Evolutionary conservation across 2,113 vertebrate species (phyloP).

Genomic region (Alethe diademata): DNA sequence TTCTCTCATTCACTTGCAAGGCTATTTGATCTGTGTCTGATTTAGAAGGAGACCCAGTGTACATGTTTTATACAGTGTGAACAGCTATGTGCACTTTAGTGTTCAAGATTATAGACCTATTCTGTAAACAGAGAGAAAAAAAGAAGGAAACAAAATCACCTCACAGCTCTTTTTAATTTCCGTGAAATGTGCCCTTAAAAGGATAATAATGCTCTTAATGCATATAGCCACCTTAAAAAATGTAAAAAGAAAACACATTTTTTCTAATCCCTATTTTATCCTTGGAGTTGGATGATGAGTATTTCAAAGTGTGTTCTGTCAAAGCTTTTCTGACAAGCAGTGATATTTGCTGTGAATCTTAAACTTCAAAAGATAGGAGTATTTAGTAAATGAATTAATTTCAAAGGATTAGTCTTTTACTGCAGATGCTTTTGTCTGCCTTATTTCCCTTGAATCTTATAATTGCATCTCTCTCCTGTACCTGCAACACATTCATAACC

Average conservation of each 20-base stretch:
- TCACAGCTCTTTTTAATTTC: not conserved
- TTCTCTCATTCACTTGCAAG: not conserved
- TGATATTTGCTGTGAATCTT: conserved; percentile 19
- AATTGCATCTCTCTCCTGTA: conserved; percentile 8
- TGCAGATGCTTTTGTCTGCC: not conserved
- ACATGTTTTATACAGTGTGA: not conserved
- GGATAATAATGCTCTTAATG: not conserved
- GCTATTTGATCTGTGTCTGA: not conserved
- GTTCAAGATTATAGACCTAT: not conserved
- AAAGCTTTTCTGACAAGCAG: not conserved
- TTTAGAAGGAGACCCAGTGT: not conserved
- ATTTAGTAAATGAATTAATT: conserved; percentile 21
- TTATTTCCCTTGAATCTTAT: conserved; percentile 40
- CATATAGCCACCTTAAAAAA: not conserved
- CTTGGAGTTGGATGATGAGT: not conserved
- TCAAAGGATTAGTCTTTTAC: not conserved
- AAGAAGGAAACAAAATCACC: not conserved
- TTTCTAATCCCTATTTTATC: not conserved
- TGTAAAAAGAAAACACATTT: not conserved
- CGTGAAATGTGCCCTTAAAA: not conserved
- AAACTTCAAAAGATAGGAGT: not conserved
- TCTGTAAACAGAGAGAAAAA: not conserved
- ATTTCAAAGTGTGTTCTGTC: not conserved
- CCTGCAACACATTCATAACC: not conserved
- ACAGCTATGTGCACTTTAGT: not conserved